Evolutionary conservation across 1,140 invertebrate genomes (phyloP), one percentile per base, ranked within the genome.

Genomic region (Hermetia illucens): DNA sequence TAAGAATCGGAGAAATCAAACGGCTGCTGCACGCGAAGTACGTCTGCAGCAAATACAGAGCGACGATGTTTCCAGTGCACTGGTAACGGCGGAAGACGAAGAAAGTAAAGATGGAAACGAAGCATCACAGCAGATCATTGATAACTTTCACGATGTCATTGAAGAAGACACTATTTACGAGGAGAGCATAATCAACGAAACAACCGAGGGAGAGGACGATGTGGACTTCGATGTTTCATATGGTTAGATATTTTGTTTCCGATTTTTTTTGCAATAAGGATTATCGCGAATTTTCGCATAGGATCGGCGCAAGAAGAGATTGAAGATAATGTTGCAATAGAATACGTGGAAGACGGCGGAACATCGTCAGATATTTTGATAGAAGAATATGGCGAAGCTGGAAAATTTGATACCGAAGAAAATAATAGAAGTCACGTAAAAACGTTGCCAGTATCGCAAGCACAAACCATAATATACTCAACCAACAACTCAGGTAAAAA

Each of bases 331-430:
- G 52, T 44, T 18, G 50, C 55, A 34, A 53, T 58, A 32, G 55
- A 58, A 43, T 58, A 58, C 30, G 51, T 58, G 34, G 55, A 58
- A 44, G 24, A 27, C 24, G n/a, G n/a, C n/a, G n/a, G n/a, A n/a
- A n/a, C n/a, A n/a, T n/a, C n/a, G n/a, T n/a, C n/a, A n/a, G n/a
- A n/a, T n/a, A n/a, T n/a, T n/a, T n/a, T n/a, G n/a, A n/a, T n/a
- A n/a, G n/a, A n/a, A n/a, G n/a, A n/a, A n/a, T n/a, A n/a, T n/a
- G n/a, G n/a, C n/a, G n/a, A n/a, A n/a, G n/a, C n/a, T n/a, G n/a
- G n/a, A n/a, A n/a, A n/a, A n/a, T n/a, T n/a, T n/a, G n/a, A n/a
- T n/a, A n/a, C n/a, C n/a, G n/a, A n/a, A n/a, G n/a, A n/a, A n/a
- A n/a, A n/a, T n/a, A n/a, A n/a, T n/a, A n/a, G n/a, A n/a, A n/a